Percentiles rank a stretch among this genome's conserved stretches.
Evolutionary conservation across 1,140 invertebrate genomes (phyloP).

Genomic region (Dendrolimus kikuchii): DNA sequence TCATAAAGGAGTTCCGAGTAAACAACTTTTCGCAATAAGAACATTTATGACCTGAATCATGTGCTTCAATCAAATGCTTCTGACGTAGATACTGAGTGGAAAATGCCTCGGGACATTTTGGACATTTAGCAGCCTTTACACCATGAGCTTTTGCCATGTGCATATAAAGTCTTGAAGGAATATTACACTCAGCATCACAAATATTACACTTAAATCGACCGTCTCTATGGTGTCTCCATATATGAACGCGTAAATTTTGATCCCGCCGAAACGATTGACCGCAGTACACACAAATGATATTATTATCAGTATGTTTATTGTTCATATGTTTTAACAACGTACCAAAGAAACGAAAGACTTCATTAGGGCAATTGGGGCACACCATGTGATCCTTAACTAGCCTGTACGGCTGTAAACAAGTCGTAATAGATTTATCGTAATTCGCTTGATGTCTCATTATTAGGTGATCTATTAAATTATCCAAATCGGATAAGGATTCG

Average conservation of each 20-base stretch:
- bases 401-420: slow-evolving; percentile 53
- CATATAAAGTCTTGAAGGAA: slow-evolving; percentile 54
- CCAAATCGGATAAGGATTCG: slow-evolving; percentile 42
- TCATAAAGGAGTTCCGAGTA: slow-evolving; percentile 53
- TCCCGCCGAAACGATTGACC: slow-evolving; percentile 52
- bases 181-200: slow-evolving; percentile 50
- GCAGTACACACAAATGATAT: slow-evolving; percentile 59
- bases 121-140: slow-evolving; percentile 53
- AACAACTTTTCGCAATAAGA: slow-evolving; percentile 53
- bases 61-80: slow-evolving; percentile 54
- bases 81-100: slow-evolving; percentile 52
- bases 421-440: slow-evolving; percentile 56
- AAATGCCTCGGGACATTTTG: slow-evolving; percentile 49
- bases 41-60: slow-evolving; percentile 54
- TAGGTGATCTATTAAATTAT: slow-evolving; percentile 47
- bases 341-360: slow-evolving; percentile 57
- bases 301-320: slow-evolving; percentile 54
- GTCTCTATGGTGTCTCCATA: slow-evolving; percentile 57
- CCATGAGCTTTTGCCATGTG: slow-evolving; percentile 57
- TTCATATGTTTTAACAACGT: slow-evolving; percentile 61
- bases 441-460: slow-evolving; percentile 47
- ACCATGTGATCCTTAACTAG: slow-evolving; percentile 55
- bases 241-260: slow-evolving; percentile 54
- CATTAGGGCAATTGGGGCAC: slow-evolving; percentile 46
- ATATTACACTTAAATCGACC: slow-evolving; percentile 52